A percentile compares a stretch with the other conserved stretches of the same genome.
These are phyloP conservation scores for Linurgus olivaceus DNA, from an alignment of 2,797 vertebrate genomes.

Conservation along the genomic window DNA sequence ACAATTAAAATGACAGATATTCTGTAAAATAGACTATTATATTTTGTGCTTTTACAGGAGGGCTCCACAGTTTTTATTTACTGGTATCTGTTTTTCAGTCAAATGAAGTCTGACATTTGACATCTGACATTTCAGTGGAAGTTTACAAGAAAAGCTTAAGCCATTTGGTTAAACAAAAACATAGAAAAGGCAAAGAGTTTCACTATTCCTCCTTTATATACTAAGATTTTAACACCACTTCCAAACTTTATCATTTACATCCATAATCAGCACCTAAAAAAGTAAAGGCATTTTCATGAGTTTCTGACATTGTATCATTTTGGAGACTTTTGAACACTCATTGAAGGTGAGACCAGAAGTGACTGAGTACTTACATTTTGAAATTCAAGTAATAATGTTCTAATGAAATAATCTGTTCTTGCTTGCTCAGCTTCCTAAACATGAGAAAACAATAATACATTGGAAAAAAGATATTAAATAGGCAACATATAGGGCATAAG, in stretches of 20 bases:
- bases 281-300: not conserved
- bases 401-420: conserved; percentile 92
- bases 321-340: not conserved
- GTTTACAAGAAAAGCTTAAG: not conserved
- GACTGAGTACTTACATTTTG: conserved; percentile 83
- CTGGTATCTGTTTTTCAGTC: not conserved
- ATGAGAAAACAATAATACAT: conserved; percentile 6
- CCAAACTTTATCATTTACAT: not conserved
- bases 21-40: not conserved
- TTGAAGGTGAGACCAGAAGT: not conserved
- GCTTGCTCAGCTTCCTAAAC: conserved; percentile 91
- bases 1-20: not conserved
- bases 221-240: not conserved
- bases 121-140: not conserved
- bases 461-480: not conserved
- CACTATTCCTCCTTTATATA: not conserved
- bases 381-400: conserved; percentile 87
- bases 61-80: not conserved
- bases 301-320: not conserved
- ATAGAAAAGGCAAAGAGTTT: not conserved
- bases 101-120: not conserved
- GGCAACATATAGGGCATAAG: not conserved
- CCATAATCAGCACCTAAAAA: not conserved
- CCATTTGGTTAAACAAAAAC: not conserved
- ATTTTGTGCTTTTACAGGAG: not conserved